A percentile compares a stretch with the other conserved stretches of the same genome.
phyloP scores from a whole-genome alignment of 2,888 invertebrate genomes.

The Stegophylla sp. region DNA sequence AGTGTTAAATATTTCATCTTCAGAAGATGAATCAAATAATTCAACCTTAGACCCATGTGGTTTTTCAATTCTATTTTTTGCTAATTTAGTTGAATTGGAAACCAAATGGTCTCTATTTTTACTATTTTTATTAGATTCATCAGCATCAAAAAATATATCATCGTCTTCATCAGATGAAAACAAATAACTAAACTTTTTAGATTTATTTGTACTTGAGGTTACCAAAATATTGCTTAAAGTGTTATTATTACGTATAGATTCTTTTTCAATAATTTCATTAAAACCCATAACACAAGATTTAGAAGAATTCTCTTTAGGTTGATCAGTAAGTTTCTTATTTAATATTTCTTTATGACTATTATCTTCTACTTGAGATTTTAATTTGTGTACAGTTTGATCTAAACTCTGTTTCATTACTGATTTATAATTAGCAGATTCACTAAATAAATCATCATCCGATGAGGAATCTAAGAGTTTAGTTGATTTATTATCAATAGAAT shows the following conservation, averaged over 20 bases:
- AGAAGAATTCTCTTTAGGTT: not conserved
- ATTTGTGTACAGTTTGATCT: not conserved
- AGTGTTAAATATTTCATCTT: slow-evolving; percentile 44
- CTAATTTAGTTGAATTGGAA: not conserved
- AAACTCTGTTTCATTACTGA: not conserved
- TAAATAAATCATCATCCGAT: slow-evolving; percentile 56
- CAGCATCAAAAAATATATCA: slow-evolving; percentile 15
- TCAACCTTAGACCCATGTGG: not conserved
- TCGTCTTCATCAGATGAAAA: slow-evolving; percentile 56
- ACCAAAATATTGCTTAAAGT: not conserved
- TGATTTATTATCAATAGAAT: not conserved
- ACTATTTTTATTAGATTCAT: slow-evolving; percentile 7
- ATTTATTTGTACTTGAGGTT: not conserved
- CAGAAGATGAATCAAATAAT: slow-evolving; percentile 52
- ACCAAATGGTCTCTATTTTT: not conserved
- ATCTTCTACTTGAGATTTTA: not conserved
- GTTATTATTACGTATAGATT: not conserved
- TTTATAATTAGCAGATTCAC: slow-evolving; percentile 22
- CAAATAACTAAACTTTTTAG: slow-evolving; percentile 19
- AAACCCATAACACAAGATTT: not conserved
- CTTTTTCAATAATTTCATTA: not conserved
- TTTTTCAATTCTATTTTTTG: not conserved
- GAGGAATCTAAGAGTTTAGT: slow-evolving; percentile 34
- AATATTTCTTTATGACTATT: not conserved
- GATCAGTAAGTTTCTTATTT: not conserved